Evolutionary conservation across 2,888 invertebrate species (phyloP).

Genomic region (Hydriomena furcata): DNA sequence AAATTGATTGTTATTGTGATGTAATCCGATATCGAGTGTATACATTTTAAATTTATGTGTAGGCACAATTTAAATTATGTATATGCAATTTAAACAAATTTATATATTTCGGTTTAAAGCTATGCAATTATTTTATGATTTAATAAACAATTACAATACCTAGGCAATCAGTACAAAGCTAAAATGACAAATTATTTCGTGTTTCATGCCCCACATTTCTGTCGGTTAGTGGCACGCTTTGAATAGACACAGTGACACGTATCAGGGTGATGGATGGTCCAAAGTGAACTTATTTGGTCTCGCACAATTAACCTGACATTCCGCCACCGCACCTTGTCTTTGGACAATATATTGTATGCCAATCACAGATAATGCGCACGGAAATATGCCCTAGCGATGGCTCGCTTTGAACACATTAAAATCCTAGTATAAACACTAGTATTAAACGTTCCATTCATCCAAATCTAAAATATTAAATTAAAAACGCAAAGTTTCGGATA

Average conservation of each 20-base stretch:
- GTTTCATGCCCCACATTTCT: constrained; percentile 60
- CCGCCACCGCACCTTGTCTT: constrained; percentile 70
- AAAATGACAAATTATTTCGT: constrained; percentile 64
- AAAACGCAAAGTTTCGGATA: too few relatives aligned
- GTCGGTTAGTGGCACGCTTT: constrained; percentile 59
- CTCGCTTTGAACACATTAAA: constrained; percentile 23
- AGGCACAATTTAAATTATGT: neutral
- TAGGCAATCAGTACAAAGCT: constrained; percentile 32
- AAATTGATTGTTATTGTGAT: constrained; percentile 54
- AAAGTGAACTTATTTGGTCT: constrained; percentile 62
- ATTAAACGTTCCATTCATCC: neutral
- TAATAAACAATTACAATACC: constrained; percentile 19
- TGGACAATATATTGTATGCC: constrained; percentile 74
- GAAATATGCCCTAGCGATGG: constrained; percentile 56
- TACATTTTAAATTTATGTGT: neutral
- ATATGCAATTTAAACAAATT: too few relatives aligned
- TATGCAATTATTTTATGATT: too few relatives aligned
- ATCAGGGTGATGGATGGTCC: constrained; percentile 66
- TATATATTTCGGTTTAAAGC: too few relatives aligned
- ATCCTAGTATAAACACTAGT: too few relatives aligned
- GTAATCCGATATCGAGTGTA: constrained; percentile 12
- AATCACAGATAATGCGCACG: constrained; percentile 64
- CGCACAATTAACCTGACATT: constrained; percentile 69
- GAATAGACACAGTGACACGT: constrained; percentile 59
- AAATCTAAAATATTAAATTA: neutral